These are phyloP conservation scores for Zophobas atratus DNA, from an alignment of 1,140 invertebrate genomes.

Conservation along the genomic window DNA sequence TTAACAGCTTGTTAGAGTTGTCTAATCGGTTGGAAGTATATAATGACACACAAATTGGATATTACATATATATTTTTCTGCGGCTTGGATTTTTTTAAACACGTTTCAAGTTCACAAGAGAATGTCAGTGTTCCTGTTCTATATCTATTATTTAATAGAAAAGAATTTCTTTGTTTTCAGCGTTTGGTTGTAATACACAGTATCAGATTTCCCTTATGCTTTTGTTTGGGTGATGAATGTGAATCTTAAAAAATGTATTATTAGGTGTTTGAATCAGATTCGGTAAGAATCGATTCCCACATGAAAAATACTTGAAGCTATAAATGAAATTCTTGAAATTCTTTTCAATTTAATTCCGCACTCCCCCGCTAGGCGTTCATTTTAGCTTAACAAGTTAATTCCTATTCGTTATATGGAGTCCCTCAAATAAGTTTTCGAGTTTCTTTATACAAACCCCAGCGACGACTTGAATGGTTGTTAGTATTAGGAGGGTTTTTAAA, in stretches of 20 bases:
- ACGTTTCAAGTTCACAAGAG: not conserved
- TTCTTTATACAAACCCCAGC: constrained; percentile 36
- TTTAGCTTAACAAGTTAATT: constrained; percentile 55
- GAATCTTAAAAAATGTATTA: constrained; percentile 39
- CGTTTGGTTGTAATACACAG: not conserved
- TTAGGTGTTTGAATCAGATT: constrained; percentile 28
- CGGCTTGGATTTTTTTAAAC: constrained; percentile 23
- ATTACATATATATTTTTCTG: constrained; percentile 52
- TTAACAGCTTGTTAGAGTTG: constrained; percentile 47
- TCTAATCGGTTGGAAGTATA: constrained; percentile 58
- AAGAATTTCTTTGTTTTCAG: not conserved
- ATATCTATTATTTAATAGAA: no score
- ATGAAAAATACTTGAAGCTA: constrained; percentile 21
- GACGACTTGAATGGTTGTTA: constrained; percentile 41
- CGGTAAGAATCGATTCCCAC: constrained; percentile 4
- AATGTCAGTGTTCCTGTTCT: no score
- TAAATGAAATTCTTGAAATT: constrained; percentile 51
- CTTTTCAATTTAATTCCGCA: constrained; percentile 53
- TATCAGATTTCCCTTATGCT: constrained; percentile 46
- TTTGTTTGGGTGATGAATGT: constrained; percentile 46
- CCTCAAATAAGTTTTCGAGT: constrained; percentile 45
- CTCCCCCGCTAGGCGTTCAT: constrained; percentile 50
- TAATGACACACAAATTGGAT: constrained; percentile 60
- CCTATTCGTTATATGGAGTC: constrained; percentile 47
- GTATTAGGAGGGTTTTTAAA: constrained; percentile 38